These are phyloP conservation scores for Tachysurus vachellii DNA, from an alignment of 2,113 vertebrate species.

Conservation along the genomic window DNA sequence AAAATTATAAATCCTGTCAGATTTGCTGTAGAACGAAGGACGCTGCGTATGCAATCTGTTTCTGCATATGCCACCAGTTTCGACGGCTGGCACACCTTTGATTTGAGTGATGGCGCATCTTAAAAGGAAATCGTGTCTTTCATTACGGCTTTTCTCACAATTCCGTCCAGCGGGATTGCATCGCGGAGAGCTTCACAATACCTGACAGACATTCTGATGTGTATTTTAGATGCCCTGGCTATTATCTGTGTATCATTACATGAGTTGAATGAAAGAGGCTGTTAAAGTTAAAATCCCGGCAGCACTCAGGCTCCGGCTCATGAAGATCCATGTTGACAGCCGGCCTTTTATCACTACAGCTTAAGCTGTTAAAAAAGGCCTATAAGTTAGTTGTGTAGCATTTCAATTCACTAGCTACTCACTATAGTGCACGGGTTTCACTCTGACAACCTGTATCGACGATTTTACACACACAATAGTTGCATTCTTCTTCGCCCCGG, in stretches of 20 bases:
- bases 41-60: constrained; percentile 34
- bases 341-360: constrained; percentile 7
- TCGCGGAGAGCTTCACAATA: neutral
- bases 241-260: constrained; percentile 8
- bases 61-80: constrained; percentile 4
- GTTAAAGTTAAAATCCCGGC: neutral
- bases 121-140: constrained; percentile 31
- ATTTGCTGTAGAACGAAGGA: constrained; percentile 37
- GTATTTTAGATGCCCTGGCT: constrained; percentile 23
- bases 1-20: constrained; percentile 44
- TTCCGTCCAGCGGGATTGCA: neutral
- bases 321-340: constrained; percentile 20
- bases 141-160: neutral
- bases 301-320: neutral
- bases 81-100: constrained; percentile 16
- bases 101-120: constrained; percentile 15
- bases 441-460: neutral
- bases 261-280: constrained; percentile 29
- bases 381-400: constrained; percentile 15
- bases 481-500: neutral
- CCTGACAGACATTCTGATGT: constrained; percentile 27
- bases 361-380: neutral
- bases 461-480: neutral
- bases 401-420: neutral
- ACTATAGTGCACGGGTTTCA: neutral